Conservation (phyloP, 2,888 invertebrate genomes). For the Hypomecis atomaria region DNA sequence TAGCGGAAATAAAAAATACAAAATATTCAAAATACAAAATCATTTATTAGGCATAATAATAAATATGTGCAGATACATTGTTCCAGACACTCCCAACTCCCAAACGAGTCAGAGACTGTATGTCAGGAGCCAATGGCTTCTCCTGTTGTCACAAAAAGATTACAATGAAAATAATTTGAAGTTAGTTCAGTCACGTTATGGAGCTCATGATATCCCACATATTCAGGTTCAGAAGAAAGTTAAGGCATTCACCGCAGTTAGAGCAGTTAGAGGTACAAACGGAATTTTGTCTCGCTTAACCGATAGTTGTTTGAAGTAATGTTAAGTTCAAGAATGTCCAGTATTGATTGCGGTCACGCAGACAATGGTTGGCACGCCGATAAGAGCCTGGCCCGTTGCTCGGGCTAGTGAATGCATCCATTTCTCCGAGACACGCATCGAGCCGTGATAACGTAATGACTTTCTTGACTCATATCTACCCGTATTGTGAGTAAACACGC, state of each 20-base stretch:
- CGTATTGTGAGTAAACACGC: slow-evolving; percentile 64
- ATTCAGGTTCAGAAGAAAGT: background rate
- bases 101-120: too few species aligned
- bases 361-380: slow-evolving; percentile 62
- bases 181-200: too few species aligned
- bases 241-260: slow-evolving; percentile 3
- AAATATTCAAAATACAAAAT: too few species aligned
- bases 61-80: too few species aligned
- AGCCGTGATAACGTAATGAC: slow-evolving; percentile 74
- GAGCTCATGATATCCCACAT: too few species aligned
- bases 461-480: slow-evolving; percentile 74
- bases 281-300: background rate
- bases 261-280: slow-evolving; percentile 11
- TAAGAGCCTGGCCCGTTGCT: slow-evolving; percentile 58
- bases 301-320: slow-evolving; percentile 48
- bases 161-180: too few species aligned
- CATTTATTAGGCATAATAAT: too few species aligned
- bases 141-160: too few species aligned
- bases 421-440: slow-evolving; percentile 66
- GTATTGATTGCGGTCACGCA: slow-evolving; percentile 66
- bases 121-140: too few species aligned
- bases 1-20: too few species aligned
- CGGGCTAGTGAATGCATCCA: slow-evolving; percentile 55
- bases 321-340: slow-evolving; percentile 66
- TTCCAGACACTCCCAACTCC: too few species aligned